phyloP scores from a whole-genome alignment of 2,797 vertebrate genomes.

The Myotis planiceps region DNA sequence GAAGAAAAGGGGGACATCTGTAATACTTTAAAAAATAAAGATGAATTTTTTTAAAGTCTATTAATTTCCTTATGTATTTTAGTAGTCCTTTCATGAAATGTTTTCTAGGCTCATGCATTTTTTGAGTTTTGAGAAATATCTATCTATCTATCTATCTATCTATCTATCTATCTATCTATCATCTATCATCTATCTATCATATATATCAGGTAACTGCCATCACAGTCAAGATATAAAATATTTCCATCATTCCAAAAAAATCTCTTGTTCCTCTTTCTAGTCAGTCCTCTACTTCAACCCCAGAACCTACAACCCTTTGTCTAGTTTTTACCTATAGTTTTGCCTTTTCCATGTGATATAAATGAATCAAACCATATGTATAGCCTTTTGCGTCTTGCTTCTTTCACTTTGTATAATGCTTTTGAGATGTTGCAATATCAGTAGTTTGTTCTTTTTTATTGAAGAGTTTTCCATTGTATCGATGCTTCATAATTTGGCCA shows the following conservation, averaged over 20 bases:
- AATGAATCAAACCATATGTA: neutral
- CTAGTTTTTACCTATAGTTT: neutral
- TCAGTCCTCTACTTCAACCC: neutral
- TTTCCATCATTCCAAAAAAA: neutral
- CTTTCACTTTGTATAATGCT: neutral
- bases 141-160: no score
- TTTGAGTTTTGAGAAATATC: neutral
- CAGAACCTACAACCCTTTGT: neutral
- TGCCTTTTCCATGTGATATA: neutral
- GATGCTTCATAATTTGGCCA: neutral
- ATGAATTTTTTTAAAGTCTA: neutral
- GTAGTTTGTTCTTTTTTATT: neutral
- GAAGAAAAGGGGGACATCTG: no score
- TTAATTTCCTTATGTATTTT: neutral
- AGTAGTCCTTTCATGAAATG: neutral
- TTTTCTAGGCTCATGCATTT: neutral
- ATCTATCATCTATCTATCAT: no score
- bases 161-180: no score
- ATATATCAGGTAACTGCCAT: neutral
- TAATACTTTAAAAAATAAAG: no score
- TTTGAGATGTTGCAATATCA: neutral
- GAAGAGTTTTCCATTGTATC: neutral
- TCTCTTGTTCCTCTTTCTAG: neutral
- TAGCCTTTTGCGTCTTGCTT: neutral
- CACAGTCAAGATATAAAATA: neutral